Evolutionary conservation across 92 coral and sea anemone species (phyloP), one percentile per base, ranked within the genome.

Genomic region (Heteractis magnifica): DNA sequence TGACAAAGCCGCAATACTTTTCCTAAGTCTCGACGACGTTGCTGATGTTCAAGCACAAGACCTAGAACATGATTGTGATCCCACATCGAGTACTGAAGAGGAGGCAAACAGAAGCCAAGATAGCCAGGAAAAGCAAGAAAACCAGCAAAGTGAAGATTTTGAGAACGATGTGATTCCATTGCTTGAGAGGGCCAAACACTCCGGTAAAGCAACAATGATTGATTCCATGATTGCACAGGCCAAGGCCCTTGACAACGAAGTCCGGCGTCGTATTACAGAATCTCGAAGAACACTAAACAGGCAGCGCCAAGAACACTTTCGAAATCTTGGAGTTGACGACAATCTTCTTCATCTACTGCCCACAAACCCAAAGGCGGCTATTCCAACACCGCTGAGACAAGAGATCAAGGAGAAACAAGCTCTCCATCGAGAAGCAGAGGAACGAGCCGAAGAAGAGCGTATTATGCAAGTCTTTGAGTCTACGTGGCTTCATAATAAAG

Each of bases 401-500:
- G 20, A 62, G 18, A 13, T 62, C 18, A 18, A 13, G 3, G n/a
- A 62, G 20, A 13, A 62, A 18, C 70, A 62, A 62, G 70, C 70
- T 62, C 70, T 62, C 20, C 70, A 26, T 62, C 18, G 20, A 62
- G 70, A 44, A 73, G 50, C 50, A n/a, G 78, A 6, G 1, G 52
- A 75, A 52, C 51, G 10, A 49, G 16, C 48, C 7, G 82, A 64
- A 72, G 20, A 60, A 19, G 49, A 11, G 26, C 76, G 77, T 12
- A 16, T 70, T 23, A 72, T 16, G 18, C 21, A 81, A 16, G 56
- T 72, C 18, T 81, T 81, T 20, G 79, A 68, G 49, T 7, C 8
- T 81, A 10, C 34, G 18, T 81, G 84, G 84, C 84, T 81, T 4
- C n/a, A 49, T 8, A 44, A 6, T 6, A 65, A 65, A 53, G 84